phyloP scores from a whole-genome alignment of 1,140 invertebrate species.

The Heterodera schachtii region DNA sequence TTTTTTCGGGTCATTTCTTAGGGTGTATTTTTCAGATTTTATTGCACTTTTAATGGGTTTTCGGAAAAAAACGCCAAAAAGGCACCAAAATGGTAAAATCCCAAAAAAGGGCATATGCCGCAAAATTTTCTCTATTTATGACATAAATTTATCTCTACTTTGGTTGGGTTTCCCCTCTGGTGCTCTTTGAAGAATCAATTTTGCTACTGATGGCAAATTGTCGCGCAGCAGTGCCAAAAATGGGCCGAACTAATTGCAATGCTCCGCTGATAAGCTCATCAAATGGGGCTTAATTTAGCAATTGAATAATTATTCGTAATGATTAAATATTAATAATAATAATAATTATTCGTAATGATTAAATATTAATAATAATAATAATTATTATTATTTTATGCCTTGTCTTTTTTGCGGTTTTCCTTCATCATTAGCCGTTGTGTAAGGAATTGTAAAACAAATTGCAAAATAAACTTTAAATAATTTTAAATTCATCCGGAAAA shows the following conservation, averaged over 20 bases:
- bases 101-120: too few species aligned
- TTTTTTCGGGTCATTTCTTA: too few species aligned
- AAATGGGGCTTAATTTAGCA: slow-evolving; percentile 23
- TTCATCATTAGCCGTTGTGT: not conserved
- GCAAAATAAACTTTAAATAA: not conserved
- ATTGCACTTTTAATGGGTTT: too few species aligned
- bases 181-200: slow-evolving; percentile 25
- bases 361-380: not conserved
- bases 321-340: not conserved
- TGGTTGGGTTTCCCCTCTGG: not conserved
- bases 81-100: too few species aligned
- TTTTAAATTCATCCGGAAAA: not conserved
- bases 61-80: too few species aligned
- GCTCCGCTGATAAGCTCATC: slow-evolving; percentile 43
- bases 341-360: not conserved
- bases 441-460: not conserved
- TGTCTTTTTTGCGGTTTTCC: not conserved
- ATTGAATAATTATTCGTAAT: not conserved
- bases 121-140: too few species aligned
- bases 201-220: slow-evolving; percentile 16
- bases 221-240: slow-evolving; percentile 32
- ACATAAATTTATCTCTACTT: not conserved
- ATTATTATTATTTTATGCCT: not conserved
- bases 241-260: slow-evolving; percentile 37
- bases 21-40: too few species aligned